phyloP scores from a whole-genome alignment of 2,797 vertebrate genomes.

The Decapterus maruadsi region DNA sequence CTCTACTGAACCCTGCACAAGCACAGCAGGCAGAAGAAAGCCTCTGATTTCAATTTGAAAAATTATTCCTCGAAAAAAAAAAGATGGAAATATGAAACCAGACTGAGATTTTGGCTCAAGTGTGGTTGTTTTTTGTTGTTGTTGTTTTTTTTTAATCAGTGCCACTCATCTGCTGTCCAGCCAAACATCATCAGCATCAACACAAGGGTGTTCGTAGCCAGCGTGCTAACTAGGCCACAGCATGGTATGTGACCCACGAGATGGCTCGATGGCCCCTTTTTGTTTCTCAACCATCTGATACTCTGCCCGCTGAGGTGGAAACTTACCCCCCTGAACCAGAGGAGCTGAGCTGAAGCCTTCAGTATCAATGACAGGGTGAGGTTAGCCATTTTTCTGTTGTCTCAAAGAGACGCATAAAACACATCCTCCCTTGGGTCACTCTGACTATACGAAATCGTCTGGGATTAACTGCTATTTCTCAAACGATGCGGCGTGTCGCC shows the following conservation, averaged over 20 bases:
- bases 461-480: constrained; percentile 27
- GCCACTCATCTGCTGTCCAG: constrained; percentile 11
- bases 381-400: constrained; percentile 45
- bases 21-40: constrained; percentile 1
- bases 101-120: background rate
- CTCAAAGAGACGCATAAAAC: constrained; percentile 38
- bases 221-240: constrained; percentile 79
- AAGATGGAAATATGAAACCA: background rate
- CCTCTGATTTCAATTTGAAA: background rate
- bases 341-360: constrained; percentile 58
- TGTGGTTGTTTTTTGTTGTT: too few relatives aligned
- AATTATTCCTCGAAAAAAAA: background rate
- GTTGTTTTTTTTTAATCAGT: constrained; percentile 2
- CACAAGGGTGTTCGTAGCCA: constrained; percentile 63
- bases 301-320: constrained; percentile 78
- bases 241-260: constrained; percentile 77
- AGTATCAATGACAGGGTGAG: constrained; percentile 63
- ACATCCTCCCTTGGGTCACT: constrained; percentile 14
- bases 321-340: constrained; percentile 59
- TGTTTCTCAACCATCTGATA: constrained; percentile 80
- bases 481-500: constrained; percentile 8
- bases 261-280: constrained; percentile 76
- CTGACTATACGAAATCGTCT: constrained; percentile 24
- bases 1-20: constrained; percentile 28
- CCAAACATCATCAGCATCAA: constrained; percentile 63